phyloP scores from a whole-genome alignment of 2,888 invertebrate genomes.

The Trichogramma evanescens region DNA sequence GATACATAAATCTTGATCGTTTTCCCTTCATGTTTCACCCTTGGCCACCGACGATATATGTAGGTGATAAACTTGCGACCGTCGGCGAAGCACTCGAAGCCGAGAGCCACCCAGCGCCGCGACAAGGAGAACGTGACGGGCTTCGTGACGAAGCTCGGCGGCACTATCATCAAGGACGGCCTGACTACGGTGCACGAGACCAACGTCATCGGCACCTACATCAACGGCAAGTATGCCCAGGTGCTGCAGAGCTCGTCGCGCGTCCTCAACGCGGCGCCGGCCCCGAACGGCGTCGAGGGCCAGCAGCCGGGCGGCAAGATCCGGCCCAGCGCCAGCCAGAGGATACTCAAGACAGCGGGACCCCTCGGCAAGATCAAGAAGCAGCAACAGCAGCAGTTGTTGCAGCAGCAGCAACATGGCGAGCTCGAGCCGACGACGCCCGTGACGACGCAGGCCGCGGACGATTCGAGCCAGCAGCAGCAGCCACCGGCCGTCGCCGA shows the following conservation, averaged over 20 bases:
- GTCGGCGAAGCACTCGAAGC: slow-evolving; percentile 50
- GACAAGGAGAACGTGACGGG: slow-evolving; percentile 69
- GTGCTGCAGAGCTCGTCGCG: slow-evolving; percentile 75
- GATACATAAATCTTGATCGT: not conserved
- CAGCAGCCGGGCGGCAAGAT: slow-evolving; percentile 52
- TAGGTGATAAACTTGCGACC: slow-evolving; percentile 65
- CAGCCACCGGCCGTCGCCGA: slow-evolving; percentile 8
- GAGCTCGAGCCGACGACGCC: slow-evolving; percentile 10
- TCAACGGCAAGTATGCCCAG: slow-evolving; percentile 83
- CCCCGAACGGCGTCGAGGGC: slow-evolving; percentile 19
- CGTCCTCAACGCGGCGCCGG: slow-evolving; percentile 44
- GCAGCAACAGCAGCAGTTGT: slow-evolving; percentile 33
- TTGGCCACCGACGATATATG: not conserved
- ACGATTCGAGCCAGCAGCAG: slow-evolving; percentile 7
- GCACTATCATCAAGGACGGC: slow-evolving; percentile 75
- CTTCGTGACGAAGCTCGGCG: slow-evolving; percentile 75
- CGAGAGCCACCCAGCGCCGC: slow-evolving; percentile 36
- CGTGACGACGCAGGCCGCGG: slow-evolving; percentile 35
- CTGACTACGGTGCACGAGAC: slow-evolving; percentile 80
- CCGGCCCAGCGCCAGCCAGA: slow-evolving; percentile 59
- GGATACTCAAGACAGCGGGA: slow-evolving; percentile 72
- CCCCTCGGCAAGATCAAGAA: slow-evolving; percentile 49
- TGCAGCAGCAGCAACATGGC: not conserved
- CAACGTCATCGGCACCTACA: slow-evolving; percentile 81
- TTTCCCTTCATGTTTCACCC: not conserved